These are phyloP conservation scores for Telmatochromis brachygnathus DNA, from an alignment of 2,113 vertebrate species.

Conservation along the genomic window DNA sequence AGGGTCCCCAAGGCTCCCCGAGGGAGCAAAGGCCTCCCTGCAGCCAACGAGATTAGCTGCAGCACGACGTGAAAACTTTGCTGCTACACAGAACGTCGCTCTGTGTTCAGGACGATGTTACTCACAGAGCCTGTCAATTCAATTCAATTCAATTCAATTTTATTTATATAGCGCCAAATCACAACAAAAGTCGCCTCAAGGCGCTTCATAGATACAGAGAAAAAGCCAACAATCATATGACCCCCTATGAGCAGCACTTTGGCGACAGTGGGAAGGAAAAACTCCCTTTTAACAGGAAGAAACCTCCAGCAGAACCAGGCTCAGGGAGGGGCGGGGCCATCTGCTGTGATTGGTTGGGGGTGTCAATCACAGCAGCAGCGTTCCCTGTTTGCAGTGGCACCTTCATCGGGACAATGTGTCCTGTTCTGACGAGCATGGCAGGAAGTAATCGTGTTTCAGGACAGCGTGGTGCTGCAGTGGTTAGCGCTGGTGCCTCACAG, in stretches of 20 bases:
- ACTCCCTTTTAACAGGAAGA: too few relatives aligned
- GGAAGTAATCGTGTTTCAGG: not conserved
- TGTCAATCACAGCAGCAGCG: accelerated
- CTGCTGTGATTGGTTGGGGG: too few relatives aligned
- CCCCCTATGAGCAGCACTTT: too few relatives aligned
- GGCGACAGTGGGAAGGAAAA: too few relatives aligned
- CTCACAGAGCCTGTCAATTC: accelerated
- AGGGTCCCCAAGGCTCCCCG: accelerated
- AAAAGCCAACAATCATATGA: too few relatives aligned
- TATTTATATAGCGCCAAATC: too few relatives aligned
- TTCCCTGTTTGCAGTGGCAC: not conserved
- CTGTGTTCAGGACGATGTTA: accelerated
- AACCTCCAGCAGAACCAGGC: too few relatives aligned
- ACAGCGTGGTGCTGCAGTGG: not conserved
- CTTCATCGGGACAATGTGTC: accelerated
- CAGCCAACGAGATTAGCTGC: not conserved
- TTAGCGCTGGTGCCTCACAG: not conserved
- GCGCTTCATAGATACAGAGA: too few relatives aligned
- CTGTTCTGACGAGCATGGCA: not conserved
- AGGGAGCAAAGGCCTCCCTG: accelerated
- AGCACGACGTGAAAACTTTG: accelerated
- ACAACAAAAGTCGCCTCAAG: too few relatives aligned
- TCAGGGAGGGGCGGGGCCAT: too few relatives aligned
- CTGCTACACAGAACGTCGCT: not conserved
- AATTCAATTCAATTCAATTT: too few relatives aligned